Conservation (phyloP, 2,113 vertebrate genomes). For the Butastur rufipennis region DNA sequence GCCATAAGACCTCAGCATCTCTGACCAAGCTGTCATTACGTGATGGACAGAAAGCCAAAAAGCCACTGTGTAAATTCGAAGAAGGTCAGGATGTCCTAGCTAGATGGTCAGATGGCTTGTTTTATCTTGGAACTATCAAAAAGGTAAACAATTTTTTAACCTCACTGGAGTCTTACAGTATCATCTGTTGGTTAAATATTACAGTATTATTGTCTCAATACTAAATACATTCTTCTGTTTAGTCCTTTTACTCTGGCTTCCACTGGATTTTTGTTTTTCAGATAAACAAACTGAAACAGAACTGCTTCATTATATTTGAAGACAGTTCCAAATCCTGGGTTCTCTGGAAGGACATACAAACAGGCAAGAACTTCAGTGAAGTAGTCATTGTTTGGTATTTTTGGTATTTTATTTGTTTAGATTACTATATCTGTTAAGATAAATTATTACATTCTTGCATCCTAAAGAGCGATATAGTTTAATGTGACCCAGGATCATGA, state of each 20-base stretch:
- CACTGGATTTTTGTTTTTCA: slow-evolving; percentile 63
- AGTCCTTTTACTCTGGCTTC: slow-evolving; percentile 14
- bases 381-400: slow-evolving; percentile 4
- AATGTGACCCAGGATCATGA: neutral
- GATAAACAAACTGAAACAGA: slow-evolving; percentile 94
- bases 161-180: neutral
- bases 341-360: slow-evolving; percentile 99
- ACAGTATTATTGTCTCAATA: neutral
- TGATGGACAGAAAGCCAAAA: slow-evolving; percentile 88
- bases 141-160: slow-evolving; percentile 79
- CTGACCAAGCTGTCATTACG: slow-evolving; percentile 81
- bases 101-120: slow-evolving; percentile 98
- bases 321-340: slow-evolving; percentile 98
- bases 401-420: neutral
- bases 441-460: neutral
- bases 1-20: slow-evolving; percentile 83
- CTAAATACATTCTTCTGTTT: neutral
- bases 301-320: slow-evolving; percentile 98
- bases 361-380: slow-evolving; percentile 77
- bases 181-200: neutral
- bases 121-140: slow-evolving; percentile 98
- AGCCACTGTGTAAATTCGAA: slow-evolving; percentile 89
- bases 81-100: slow-evolving; percentile 98
- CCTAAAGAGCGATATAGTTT: neutral
- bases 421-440: neutral